Base-by-base conservation (phyloP, 1,140 invertebrate species). In the Hyles vespertilio region DNA sequence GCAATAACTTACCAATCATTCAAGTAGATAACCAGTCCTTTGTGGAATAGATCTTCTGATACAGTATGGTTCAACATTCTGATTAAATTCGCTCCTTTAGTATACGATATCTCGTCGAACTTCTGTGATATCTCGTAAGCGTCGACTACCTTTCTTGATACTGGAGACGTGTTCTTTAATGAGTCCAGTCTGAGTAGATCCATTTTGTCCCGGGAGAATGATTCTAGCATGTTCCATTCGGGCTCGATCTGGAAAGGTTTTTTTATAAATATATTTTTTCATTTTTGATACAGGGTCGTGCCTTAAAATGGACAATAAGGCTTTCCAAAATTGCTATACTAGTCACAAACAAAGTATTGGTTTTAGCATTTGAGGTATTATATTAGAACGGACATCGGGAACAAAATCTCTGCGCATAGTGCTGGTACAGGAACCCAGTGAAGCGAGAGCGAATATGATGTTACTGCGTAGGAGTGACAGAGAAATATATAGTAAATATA, bases 71-170 rank as follows among this genome's bases (percentile, higher is more conserved):
- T 92, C 67, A 97, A 88, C 96, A 98, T 97, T 51, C 95, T 84
- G 45, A 98, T 91, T 3, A 98, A 84, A 55, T 93, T 94, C 0
- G 92, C 95, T 66, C 95, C 96, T 92, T 98, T 98, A 2, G 89
- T 90, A 74, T 98, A 98, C 0, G 95, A 95, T 36, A 98, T 96
- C 3, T 91, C 90, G 81, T 97, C 95, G 77, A 98, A 98, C 51
- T 96, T 94, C 79, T 94, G 92, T 45, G 92, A 91, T 58, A 98
- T 97, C 85, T 97, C 93, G 8, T 90, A 89, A 1, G 94, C 94
- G 62, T 93, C 93, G 3, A 91, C 74, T 2, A 98, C 95, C 22
- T 92, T 86, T 0, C 94, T 82, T 0, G 92, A 92, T 45, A 95
- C 91, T 0, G 94, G 90, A 67, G 96, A 95, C 0, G 95, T 96